Base-by-base conservation (phyloP, 2,888 invertebrate genomes). In the Diaphora mendica region DNA sequence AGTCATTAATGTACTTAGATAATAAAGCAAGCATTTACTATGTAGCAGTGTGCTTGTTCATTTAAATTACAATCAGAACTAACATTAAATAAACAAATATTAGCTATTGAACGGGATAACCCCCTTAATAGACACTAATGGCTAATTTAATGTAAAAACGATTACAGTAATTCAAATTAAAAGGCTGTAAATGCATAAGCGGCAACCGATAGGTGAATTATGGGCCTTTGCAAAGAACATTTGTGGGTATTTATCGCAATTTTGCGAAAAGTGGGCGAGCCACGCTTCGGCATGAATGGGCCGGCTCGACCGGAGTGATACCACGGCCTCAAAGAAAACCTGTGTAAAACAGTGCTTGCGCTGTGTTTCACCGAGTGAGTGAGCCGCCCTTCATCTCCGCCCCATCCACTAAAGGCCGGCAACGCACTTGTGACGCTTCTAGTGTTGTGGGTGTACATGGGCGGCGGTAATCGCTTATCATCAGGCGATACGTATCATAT, bases 131-230 rank as follows among this genome's bases (percentile, higher is more conserved):
- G 62, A 30, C 62, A 62, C 15, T 62, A 62, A 62, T 62, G 17
- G 17, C 26, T 62, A 8, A 62, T 62, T 62, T 62, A 30, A 62
- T 62, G 62, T 5, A 17, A 62, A 62, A 62, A 62, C 30, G 30
- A 62, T 62, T 62, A 62, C 17, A 62, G 30, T 62, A 30, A 62
- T 62, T 62, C 17, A 62, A 30, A 62, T 62, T 59, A 30, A 59
- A 59, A 59, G 59, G 30, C 4, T 62, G 62, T 62, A 17, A 30
- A 30, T 62, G 17, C 30, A 62, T 17, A 2, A 17, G 62, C 30
- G 62, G 62, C 17, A 62, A 15, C 15, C 30, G 17, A 30, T 62
- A 62, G 30, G 17, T 62, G 30, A 62, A 62, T 62, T 62, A 30
- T 30, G 59, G 26, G 62, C 30, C 15, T 4, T 30, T 17, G 62